Evolutionary conservation across 2,888 invertebrate genomes (phyloP), one percentile per base, ranked within the genome.

Genomic region (Amphipoea lucens): DNA sequence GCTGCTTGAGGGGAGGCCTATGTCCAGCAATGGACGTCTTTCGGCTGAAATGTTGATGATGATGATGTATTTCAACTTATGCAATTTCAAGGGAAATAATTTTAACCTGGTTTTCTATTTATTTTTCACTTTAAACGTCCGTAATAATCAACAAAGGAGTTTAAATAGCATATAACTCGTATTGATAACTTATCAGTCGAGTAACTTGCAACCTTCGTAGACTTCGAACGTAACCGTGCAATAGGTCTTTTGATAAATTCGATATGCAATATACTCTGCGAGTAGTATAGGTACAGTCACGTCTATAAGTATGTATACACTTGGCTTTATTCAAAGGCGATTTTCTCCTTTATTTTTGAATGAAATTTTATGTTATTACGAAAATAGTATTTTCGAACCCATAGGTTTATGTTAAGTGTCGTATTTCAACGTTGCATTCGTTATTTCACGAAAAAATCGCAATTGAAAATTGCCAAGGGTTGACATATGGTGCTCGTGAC

Each of bases 181-280:
- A 67, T 73, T 87, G 76, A 84, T 84, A 77, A 65, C 62, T 75
- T 79, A 85, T 84, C 87, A 79, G 62, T n/a, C 7, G 20, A 65
- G 40, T 86, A 48, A 84, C 51, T 79, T n/a, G 23, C 51, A 76
- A 82, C 82, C 40, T 73, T 76, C 74, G 14, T 29, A 40, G 20
- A 36, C 36, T 36, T 40, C 40, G 40, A 40, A 40, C 40, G 65
- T 20, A 40, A 57, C 78, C 65, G 20, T 82, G 29, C 60, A 73
- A 62, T 70, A 66, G 60, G 60, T 63, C 63, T 84, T 72, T 20
- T 29, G 17, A 72, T 42, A 45, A 68, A 80, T 63, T 83, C 4
- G 48, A n/a, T 65, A 78, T 36, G 48, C 48, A 23, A 57, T 68
- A 57, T 20, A 40, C 11, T 42, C 9, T 2, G 60, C 11, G 67